These are phyloP conservation scores for Coreius guichenoti DNA, from an alignment of 2,797 vertebrate genomes.

Conservation along the genomic window DNA sequence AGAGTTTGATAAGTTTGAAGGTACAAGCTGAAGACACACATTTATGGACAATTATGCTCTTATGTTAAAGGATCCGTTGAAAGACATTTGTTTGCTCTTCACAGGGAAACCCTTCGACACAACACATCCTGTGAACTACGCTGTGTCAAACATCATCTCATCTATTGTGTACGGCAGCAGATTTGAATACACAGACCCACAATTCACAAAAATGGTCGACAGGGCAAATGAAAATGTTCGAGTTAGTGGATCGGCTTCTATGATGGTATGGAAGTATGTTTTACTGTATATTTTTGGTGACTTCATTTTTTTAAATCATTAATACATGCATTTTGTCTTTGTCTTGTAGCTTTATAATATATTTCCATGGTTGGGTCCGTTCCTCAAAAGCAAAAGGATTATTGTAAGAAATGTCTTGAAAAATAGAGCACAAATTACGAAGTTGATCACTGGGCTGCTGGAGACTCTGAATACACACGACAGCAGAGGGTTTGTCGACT, in stretches of 20 bases:
- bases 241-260: conserved; percentile 59
- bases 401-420: conserved; percentile 4
- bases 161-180: conserved; percentile 62
- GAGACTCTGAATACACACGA: conserved; percentile 49
- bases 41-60: neutral
- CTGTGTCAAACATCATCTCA: conserved; percentile 65
- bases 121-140: conserved; percentile 51
- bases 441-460: conserved; percentile 38
- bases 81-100: neutral
- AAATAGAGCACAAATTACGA: neutral
- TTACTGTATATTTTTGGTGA: neutral
- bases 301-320: neutral
- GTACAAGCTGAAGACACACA: conserved; percentile 39
- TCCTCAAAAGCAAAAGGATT: conserved; percentile 9
- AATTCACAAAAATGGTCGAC: conserved; percentile 63
- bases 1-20: conserved; percentile 46
- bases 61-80: neutral
- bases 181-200: conserved; percentile 60
- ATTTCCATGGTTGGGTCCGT: conserved; percentile 14
- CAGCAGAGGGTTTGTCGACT: conserved; percentile 59
- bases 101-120: conserved; percentile 71
- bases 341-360: conserved; percentile 45
- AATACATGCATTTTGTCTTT: neutral
- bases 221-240: conserved; percentile 56
- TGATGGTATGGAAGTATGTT: conserved; percentile 61